These are phyloP conservation scores for Rhagologus leucostigma DNA, from an alignment of 2,113 vertebrate species.

Conservation along the genomic window DNA sequence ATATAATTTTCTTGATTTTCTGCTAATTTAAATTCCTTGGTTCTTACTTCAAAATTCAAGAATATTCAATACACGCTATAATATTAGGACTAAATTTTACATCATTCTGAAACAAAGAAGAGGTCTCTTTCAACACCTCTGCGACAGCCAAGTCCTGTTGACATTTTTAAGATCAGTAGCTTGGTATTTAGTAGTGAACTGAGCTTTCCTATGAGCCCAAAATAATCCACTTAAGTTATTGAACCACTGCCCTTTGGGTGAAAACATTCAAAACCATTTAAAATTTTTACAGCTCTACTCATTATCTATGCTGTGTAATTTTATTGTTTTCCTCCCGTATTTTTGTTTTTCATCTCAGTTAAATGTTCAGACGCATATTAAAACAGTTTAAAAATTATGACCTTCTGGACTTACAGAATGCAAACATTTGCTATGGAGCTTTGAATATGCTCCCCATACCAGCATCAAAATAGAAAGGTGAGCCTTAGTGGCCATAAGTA, in stretches of 20 bases:
- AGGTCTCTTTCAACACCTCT: not conserved
- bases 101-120: not conserved
- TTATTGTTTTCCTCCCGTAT: not conserved
- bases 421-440: not conserved
- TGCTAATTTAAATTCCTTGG: not conserved
- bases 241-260: not conserved
- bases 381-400: not conserved
- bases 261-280: not conserved
- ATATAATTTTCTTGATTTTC: not conserved
- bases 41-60: not conserved
- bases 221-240: not conserved
- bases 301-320: not conserved
- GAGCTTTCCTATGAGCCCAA: not conserved
- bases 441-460: not conserved
- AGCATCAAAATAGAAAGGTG: not conserved
- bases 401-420: not conserved
- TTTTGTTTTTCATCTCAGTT: not conserved
- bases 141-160: not conserved
- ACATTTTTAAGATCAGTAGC: not conserved
- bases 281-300: not conserved
- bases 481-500: not conserved
- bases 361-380: accelerated
- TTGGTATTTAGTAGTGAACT: not conserved
- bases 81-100: not conserved
- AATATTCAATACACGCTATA: not conserved